These are phyloP conservation scores for Mechanitis messenoides DNA, from an alignment of 2,888 invertebrate species.

Conservation along the genomic window DNA sequence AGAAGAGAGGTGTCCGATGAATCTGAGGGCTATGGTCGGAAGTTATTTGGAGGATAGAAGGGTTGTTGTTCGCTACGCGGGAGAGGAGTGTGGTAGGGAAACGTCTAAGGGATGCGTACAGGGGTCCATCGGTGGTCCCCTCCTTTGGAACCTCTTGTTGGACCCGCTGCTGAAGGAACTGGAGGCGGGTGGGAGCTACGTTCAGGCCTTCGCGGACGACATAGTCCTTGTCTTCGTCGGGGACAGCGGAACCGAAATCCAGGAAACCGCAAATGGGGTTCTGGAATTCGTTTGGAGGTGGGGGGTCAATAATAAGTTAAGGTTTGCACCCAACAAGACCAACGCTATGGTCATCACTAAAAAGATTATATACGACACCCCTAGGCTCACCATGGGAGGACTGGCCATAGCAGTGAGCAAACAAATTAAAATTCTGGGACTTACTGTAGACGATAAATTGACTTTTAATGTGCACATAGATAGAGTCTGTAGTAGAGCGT, in stretches of 20 bases:
- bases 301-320: conserved; percentile 1
- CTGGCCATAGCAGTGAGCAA: neutral
- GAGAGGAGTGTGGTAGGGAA: no score
- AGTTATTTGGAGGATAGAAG: no score
- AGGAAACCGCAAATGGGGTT: no score
- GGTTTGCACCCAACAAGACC: conserved; percentile 7
- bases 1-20: neutral
- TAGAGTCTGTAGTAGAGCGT: no score
- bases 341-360: conserved; percentile 1
- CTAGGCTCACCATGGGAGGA: conserved; percentile 1
- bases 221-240: no score
- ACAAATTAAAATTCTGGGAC: conserved; percentile 6
- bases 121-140: neutral
- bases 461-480: neutral
- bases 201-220: no score
- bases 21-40: neutral
- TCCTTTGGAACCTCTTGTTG: neutral
- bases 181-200: no score
- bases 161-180: neutral
- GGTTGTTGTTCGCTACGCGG: no score
- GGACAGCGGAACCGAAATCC: no score
- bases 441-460: conserved; percentile 3
- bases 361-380: conserved; percentile 1
- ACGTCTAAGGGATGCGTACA: neutral
- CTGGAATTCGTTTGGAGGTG: no score